Evolutionary conservation across 1,140 invertebrate genomes (phyloP).

Genomic region (Vollenhovia emeryi): DNA sequence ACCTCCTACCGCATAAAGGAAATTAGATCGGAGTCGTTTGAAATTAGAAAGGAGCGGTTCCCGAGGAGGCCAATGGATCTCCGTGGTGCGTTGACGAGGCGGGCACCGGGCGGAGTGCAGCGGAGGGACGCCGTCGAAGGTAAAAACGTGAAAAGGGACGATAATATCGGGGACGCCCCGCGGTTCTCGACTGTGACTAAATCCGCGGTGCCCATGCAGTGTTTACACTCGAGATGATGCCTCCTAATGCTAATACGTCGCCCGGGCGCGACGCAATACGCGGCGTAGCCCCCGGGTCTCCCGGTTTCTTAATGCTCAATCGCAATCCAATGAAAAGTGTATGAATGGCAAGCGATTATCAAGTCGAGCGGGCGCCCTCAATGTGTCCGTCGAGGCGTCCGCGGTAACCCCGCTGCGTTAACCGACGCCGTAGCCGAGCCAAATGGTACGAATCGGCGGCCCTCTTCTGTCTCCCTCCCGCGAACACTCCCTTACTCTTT

Average conservation of each 20-base stretch:
- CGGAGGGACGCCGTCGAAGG: slow-evolving; percentile 12
- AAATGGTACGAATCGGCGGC: slow-evolving; percentile 80
- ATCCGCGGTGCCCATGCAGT: slow-evolving; percentile 84
- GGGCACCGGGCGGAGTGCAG: background rate
- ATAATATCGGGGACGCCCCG: slow-evolving; percentile 79
- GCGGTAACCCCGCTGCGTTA: slow-evolving; percentile 84
- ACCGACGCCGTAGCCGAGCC: slow-evolving; percentile 81
- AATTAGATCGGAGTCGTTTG: background rate
- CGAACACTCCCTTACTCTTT: background rate
- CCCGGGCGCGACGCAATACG: slow-evolving; percentile 72
- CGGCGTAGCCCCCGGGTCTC: slow-evolving; percentile 66
- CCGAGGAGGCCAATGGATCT: slow-evolving; percentile 36
- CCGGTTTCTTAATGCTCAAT: slow-evolving; percentile 85
- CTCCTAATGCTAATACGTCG: slow-evolving; percentile 85
- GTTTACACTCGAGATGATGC: slow-evolving; percentile 86
- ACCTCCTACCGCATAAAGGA: background rate
- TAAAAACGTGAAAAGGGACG: slow-evolving; percentile 51
- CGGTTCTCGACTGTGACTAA: slow-evolving; percentile 84
- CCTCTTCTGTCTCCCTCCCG: slow-evolving; percentile 25
- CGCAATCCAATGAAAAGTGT: slow-evolving; percentile 86
- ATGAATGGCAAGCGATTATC: slow-evolving; percentile 85
- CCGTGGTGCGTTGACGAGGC: background rate
- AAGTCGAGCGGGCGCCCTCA: slow-evolving; percentile 85
- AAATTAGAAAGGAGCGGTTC: background rate
- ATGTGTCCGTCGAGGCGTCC: slow-evolving; percentile 86